Evolutionary conservation across 2,113 vertebrate genomes (phyloP), one percentile per base, ranked within the genome.

Genomic region (Columba janthina): DNA sequence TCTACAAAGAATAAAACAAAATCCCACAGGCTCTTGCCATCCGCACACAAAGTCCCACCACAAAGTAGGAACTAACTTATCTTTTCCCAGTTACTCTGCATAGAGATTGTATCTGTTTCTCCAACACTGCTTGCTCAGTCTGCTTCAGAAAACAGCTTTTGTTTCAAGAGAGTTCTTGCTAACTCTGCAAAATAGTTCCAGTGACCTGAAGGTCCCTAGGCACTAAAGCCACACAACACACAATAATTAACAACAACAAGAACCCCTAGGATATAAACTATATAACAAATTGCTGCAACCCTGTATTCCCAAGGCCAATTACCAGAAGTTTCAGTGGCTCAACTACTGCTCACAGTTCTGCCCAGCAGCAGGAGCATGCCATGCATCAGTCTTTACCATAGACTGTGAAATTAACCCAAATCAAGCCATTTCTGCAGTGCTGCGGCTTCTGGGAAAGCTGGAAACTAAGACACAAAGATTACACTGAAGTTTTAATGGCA

Each of bases 241-340:
- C 12, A 82, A 32, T 31, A 90, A 67, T 76, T 82, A 94, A 54
- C 31, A 69, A 26, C 13, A 29, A 26, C 14, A 29, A 80, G 5
- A 29, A 34, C 12, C 42, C 40, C 50, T 6, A 78, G n/a, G 50
- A 75, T 66, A 92, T 54, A 66, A 84, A 64, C 69, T 60, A 24
- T 8, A 3, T 38, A 61, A 82, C 20, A 76, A 88, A 80, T 31
- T 66, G 38, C 38, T 77, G 42, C 58, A 76, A 48, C 3, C 21
- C 34, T 38, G 8, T 62, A 16, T 58, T 76, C 5, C 16, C 0
- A 0, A 89, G 12, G 9, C 17, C 22, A 46, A 25, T 1, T 5
- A 66, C 22, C 24, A 46, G 8, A 69, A 58, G 36, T 57, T 91
- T 66, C 65, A 91, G 65, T 22, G 53, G 34, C 56, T 56, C 9